Evolutionary conservation across 2,888 invertebrate genomes (phyloP).

Genomic region (Agrochola circellaris): DNA sequence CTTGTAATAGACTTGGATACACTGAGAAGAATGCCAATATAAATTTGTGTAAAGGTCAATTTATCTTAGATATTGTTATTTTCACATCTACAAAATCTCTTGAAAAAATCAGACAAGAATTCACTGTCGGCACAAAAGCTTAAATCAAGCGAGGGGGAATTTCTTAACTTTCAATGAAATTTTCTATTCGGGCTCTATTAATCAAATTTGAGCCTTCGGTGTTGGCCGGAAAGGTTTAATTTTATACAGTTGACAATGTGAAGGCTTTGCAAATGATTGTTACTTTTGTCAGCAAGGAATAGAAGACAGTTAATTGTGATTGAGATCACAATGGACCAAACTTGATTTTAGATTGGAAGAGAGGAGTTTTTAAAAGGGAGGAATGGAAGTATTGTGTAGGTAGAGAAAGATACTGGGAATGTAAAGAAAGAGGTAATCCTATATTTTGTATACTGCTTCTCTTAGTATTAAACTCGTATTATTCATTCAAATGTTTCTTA

Average conservation of each 20-base stretch:
- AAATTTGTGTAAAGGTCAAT: constrained; percentile 25
- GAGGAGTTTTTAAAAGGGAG: constrained; percentile 46
- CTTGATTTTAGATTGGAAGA: constrained; percentile 51
- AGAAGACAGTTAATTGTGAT: constrained; percentile 73
- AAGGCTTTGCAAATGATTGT: constrained; percentile 68
- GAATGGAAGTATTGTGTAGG: constrained; percentile 18
- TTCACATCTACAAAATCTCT: constrained; percentile 41
- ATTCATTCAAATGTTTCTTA: neutral
- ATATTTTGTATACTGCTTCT: neutral
- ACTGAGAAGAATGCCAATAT: constrained; percentile 10
- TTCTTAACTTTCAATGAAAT: constrained; percentile 61
- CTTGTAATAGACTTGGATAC: neutral
- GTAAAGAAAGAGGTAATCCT: constrained; percentile 7
- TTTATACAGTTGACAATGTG: constrained; percentile 52
- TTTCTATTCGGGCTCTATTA: constrained; percentile 42
- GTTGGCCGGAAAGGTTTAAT: constrained; percentile 58
- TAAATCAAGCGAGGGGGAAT: constrained; percentile 63
- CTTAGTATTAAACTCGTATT: neutral
- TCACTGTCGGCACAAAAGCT: constrained; percentile 61
- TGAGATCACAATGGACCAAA: constrained; percentile 68
- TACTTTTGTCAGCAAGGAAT: constrained; percentile 75
- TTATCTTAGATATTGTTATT: constrained; percentile 44
- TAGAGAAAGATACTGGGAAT: neutral
- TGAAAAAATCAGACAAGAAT: constrained; percentile 53
- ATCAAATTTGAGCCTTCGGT: constrained; percentile 66